phyloP scores from a whole-genome alignment of 2,888 invertebrate genomes.

The Seira sanloemensis region DNA sequence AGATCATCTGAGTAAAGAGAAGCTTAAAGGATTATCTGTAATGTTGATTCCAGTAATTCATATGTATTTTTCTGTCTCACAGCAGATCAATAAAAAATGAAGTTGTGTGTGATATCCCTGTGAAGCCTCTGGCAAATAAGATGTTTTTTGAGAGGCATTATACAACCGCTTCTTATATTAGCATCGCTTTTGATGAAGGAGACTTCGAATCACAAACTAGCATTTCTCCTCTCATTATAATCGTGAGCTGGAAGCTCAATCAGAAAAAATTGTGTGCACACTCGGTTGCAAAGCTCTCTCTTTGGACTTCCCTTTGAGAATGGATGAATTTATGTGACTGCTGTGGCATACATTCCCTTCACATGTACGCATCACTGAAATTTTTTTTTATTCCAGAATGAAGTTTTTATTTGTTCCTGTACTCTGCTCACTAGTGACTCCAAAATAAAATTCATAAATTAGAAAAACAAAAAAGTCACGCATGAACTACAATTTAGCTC shows the following conservation, averaged over 20 bases:
- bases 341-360: constrained; percentile 35
- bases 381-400: constrained; percentile 6
- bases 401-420: too few species aligned
- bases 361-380: neutral
- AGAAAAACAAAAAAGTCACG: constrained; percentile 56
- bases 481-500: constrained; percentile 56
- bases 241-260: neutral
- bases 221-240: neutral
- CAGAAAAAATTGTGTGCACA: neutral
- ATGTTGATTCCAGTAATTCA: constrained; percentile 27
- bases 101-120: constrained; percentile 55
- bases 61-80: neutral
- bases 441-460: constrained; percentile 42
- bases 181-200: constrained; percentile 46
- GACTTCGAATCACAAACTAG: constrained; percentile 11
- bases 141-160: constrained; percentile 56
- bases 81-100: constrained; percentile 19
- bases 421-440: neutral
- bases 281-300: neutral
- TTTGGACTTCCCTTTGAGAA: constrained; percentile 48
- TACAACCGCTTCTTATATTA: constrained; percentile 53
- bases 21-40: too few species aligned
- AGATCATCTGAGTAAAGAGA: too few species aligned
- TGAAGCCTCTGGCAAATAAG: constrained; percentile 57
- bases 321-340: constrained; percentile 58